These are phyloP conservation scores for Dromas ardeola DNA, from an alignment of 2,113 vertebrate species.

Conservation along the genomic window DNA sequence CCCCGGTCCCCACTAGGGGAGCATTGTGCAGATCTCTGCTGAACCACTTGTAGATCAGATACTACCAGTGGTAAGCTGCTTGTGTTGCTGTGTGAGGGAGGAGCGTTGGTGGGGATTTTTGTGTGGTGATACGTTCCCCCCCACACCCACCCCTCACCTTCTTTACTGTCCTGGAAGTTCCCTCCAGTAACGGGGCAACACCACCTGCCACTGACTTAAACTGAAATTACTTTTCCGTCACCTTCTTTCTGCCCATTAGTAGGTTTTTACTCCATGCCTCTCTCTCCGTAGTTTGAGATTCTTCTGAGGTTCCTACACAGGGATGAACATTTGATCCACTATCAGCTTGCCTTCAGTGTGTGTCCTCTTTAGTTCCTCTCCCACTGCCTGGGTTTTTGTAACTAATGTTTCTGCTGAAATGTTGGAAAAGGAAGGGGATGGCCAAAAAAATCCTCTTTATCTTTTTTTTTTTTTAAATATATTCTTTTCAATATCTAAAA, in stretches of 20 bases:
- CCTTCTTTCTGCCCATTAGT: background rate
- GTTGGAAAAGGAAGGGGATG: background rate
- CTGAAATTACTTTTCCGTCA: background rate
- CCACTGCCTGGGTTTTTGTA: background rate
- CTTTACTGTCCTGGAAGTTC: background rate
- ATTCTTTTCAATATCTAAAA: background rate
- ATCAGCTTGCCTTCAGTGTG: background rate
- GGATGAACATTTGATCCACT: background rate
- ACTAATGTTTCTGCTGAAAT: background rate
- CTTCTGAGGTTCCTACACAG: background rate
- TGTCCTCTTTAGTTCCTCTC: background rate
- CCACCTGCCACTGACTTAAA: background rate
- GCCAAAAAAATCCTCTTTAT: background rate
- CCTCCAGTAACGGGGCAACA: background rate
- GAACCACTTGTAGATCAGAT: background rate
- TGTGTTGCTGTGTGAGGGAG: background rate
- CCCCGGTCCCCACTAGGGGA: background rate
- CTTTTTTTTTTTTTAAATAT: background rate
- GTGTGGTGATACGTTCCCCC: background rate
- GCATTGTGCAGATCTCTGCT: background rate
- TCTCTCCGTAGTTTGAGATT: background rate
- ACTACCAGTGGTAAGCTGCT: background rate
- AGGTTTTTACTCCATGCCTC: background rate
- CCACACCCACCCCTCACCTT: fast-evolving
- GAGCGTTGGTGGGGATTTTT: background rate